Conservation (phyloP, 2,113 vertebrate genomes). For the Crotalus tigris region DNA sequence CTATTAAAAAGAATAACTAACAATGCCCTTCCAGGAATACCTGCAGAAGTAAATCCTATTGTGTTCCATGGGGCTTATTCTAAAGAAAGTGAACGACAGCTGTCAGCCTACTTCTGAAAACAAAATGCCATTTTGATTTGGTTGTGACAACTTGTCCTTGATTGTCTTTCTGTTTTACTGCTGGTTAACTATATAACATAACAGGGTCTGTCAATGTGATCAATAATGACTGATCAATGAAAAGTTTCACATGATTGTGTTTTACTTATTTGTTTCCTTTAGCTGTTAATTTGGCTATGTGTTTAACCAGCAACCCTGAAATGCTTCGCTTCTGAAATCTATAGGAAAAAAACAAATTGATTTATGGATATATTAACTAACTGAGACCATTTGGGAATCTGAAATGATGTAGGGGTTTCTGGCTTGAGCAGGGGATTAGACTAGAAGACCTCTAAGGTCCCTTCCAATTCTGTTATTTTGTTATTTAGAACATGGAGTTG, state of each 20-base stretch:
- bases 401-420: not conserved
- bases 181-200: not conserved
- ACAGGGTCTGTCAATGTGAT: not conserved
- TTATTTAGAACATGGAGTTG: not conserved
- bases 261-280: not conserved
- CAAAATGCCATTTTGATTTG: not conserved
- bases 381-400: not conserved
- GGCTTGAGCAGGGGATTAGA: not conserved
- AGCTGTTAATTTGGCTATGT: not conserved
- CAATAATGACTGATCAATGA: not conserved
- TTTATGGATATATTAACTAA: not conserved
- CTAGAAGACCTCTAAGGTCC: not conserved
- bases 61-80: not conserved
- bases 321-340: not conserved
- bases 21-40: too few relatives aligned
- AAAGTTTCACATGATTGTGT: not conserved
- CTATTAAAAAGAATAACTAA: not conserved
- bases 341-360: not conserved
- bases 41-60: not conserved
- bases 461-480: not conserved
- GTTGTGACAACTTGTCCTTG: not conserved
- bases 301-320: not conserved
- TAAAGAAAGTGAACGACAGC: not conserved
- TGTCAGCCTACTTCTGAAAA: not conserved
- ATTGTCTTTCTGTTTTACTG: not conserved